Conservation (phyloP, 1,140 invertebrate genomes). For the Marisa cornuarietis region DNA sequence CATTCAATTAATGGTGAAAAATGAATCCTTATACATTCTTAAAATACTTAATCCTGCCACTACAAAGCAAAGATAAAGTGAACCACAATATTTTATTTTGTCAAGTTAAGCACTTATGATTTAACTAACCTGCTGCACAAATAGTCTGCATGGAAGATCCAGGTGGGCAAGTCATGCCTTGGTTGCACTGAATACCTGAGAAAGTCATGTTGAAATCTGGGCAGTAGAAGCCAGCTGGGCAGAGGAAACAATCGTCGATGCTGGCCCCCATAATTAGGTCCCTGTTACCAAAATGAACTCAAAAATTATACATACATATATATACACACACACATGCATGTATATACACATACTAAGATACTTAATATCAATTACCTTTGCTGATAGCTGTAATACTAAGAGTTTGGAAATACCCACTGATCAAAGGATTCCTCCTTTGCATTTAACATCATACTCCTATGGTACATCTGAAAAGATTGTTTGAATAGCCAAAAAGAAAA, state of each 20-base stretch:
- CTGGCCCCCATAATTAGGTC: conserved; percentile 46
- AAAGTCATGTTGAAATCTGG: conserved; percentile 53
- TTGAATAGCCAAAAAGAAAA: not conserved
- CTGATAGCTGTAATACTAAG: not conserved
- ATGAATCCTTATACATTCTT: no score
- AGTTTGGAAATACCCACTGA: no score
- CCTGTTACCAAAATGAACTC: conserved; percentile 30
- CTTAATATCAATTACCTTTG: not conserved
- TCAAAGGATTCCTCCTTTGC: no score
- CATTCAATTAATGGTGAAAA: no score
- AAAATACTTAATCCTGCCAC: not conserved
- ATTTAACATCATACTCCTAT: no score
- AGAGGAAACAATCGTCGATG: conserved; percentile 52
- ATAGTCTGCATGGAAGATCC: conserved; percentile 54
- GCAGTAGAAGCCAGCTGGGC: conserved; percentile 60
- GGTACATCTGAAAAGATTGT: no score
- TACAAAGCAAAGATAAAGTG: not conserved
- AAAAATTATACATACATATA: not conserved
- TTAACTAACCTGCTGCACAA: conserved; percentile 53
- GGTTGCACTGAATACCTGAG: conserved; percentile 53
- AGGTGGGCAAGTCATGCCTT: conserved; percentile 55
- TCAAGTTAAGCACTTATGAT: not conserved
- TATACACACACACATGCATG: not conserved
- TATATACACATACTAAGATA: not conserved
- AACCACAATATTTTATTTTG: not conserved